Evolutionary conservation across 2,888 invertebrate genomes (phyloP), one percentile per base, ranked within the genome.

Genomic region (Gortyna flavago): DNA sequence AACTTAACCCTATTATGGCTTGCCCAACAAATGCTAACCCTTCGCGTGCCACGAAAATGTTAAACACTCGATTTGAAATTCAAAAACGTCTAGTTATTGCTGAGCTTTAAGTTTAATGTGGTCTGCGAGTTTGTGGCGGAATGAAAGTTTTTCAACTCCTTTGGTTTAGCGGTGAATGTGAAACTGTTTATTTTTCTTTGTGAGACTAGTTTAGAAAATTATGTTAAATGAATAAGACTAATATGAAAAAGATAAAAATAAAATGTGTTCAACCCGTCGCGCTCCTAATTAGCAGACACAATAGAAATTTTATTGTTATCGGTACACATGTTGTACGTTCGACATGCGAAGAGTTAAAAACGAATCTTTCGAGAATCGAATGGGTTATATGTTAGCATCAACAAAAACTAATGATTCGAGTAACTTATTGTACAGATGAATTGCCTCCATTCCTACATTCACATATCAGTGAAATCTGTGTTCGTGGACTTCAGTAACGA

Each of bases 11-110:
- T 79, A 85, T 88, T 88, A 84, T 74, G 83, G 77, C 80, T 85
- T 80, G 71, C 75, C 75, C 75, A 83, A 82, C 81, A 66, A 85
- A 83, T 85, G 81, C 74, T 84, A 87, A 85, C 81, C 87, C 87
- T 90, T 85, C 83, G 89, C 88, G 86, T 87, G 88, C 88, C 88
- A 89, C 87, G 83, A 89, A 91, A 92, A 93, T 92, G 92, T 91
- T 91, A 92, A 93, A 90, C 89, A 91, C 81, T 87, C 88, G 86
- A 93, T 94, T 93, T 93, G 91, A 92, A 94, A 91, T 93, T 91
- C 93, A 92, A 94, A 93, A 93, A 91, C 85, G 89, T 84, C 78
- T 90, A 89, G 88, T 91, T 91, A 93, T 91, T 91, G 89, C 90
- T 86, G 87, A 82, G 88, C 54, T 77, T n/a, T 86, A 89, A 90